Evolutionary conservation across 2,888 invertebrate species (phyloP).

Genomic region (Baronia brevicornis): DNA sequence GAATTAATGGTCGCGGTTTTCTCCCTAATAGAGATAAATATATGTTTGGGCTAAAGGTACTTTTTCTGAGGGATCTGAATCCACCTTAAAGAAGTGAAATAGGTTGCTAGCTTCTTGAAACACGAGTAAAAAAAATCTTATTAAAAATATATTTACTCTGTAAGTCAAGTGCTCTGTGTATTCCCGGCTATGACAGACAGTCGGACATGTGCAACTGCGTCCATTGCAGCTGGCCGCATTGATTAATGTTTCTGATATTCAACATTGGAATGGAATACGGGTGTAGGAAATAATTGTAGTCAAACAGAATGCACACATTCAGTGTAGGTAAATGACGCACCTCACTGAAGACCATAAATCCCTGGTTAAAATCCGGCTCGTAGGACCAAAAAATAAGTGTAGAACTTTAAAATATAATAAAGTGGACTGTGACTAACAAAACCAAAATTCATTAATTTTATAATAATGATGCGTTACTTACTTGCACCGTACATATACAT

Average conservation of each 20-base stretch:
- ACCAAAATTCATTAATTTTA: not conserved
- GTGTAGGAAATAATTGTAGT: constrained; percentile 1
- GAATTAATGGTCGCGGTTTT: too few relatives aligned
- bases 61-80: too few relatives aligned
- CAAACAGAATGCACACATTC: not conserved
- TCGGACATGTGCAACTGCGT: constrained; percentile 16
- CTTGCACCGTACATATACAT: too few relatives aligned
- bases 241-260: constrained; percentile 19
- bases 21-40: too few relatives aligned
- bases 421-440: not conserved
- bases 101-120: not conserved
- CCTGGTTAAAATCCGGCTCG: too few relatives aligned
- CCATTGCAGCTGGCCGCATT: constrained; percentile 17
- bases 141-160: not conserved
- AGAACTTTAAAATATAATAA: not conserved
- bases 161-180: not conserved
- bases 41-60: too few relatives aligned
- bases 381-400: too few relatives aligned
- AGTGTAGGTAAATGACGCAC: not conserved
- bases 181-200: constrained; percentile 5
- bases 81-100: not conserved
- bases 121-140: too few relatives aligned
- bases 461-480: too few relatives aligned
- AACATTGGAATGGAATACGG: constrained; percentile 7
- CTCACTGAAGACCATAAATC: too few relatives aligned